Percentiles rank a stretch among this genome's conserved stretches.
Conservation (phyloP, 2,113 vertebrate species). For the Coryphaenoides rupestris region DNA sequence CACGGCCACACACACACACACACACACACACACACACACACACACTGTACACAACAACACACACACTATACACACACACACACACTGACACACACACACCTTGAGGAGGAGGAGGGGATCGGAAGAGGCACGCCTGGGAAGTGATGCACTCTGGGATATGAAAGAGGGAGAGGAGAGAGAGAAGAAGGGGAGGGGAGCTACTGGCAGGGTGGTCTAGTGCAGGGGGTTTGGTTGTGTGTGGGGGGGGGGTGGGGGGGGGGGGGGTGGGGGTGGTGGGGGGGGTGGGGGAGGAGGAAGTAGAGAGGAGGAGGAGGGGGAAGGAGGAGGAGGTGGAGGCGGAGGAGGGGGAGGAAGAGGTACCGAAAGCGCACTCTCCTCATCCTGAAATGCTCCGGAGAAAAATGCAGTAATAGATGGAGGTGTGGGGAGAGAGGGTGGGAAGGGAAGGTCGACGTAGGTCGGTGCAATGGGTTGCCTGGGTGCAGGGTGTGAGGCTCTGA, state of each 20-base stretch:
- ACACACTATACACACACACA: constrained; percentile 51
- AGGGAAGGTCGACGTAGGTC: too few relatives aligned
- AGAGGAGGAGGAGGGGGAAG: constrained; percentile 42
- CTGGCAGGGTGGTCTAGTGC: too few relatives aligned
- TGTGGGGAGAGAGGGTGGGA: constrained; percentile 24
- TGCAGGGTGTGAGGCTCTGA: too few relatives aligned
- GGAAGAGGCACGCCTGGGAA: constrained; percentile 68
- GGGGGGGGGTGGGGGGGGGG: constrained; percentile 70
- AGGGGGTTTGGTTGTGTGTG: too few relatives aligned
- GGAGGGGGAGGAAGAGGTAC: constrained; percentile 37
- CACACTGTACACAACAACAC: constrained; percentile 50
- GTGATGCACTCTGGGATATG: constrained; percentile 44
- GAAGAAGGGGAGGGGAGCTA: constrained; percentile 66
- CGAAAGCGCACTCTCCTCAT: too few relatives aligned
- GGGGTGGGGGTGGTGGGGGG: constrained; percentile 64
- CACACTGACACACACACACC: constrained; percentile 67
- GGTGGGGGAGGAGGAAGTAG: constrained; percentile 67
- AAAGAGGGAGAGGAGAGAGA: constrained; percentile 67
- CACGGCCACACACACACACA: constrained; percentile 38
- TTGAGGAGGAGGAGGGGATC: constrained; percentile 74
- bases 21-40: constrained; percentile 9
- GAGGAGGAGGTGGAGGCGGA: constrained; percentile 37
- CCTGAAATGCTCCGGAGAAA: too few relatives aligned
- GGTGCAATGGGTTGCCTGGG: too few relatives aligned
- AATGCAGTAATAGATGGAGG: too few relatives aligned